Percentiles rank a stretch among this genome's conserved stretches.
Evolutionary conservation across 1,140 invertebrate genomes (phyloP).

Genomic region (Amyelois transitella): DNA sequence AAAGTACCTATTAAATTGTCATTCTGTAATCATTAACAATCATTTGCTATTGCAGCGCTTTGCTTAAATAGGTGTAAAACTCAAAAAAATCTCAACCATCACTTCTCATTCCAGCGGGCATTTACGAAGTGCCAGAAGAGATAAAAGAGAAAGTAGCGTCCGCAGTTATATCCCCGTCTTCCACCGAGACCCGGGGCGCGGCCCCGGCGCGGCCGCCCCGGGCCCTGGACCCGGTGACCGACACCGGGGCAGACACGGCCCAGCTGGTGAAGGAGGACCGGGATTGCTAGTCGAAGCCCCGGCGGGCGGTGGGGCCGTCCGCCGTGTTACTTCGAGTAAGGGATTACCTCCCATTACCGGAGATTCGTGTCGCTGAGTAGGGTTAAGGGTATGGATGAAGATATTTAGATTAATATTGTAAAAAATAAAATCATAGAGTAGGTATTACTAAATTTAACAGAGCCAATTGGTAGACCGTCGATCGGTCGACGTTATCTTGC

Average conservation of each 20-base stretch:
- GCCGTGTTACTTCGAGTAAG: background rate
- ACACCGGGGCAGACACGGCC: conserved; percentile 94
- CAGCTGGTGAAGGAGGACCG: conserved; percentile 90
- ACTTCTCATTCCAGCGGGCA: conserved; percentile 64
- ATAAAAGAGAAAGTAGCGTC: conserved; percentile 80
- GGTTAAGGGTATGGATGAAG: too few relatives aligned
- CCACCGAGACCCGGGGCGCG: conserved; percentile 65
- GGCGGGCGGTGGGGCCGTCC: background rate
- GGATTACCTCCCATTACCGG: background rate
- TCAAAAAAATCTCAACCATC: too few relatives aligned
- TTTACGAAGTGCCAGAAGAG: conserved; percentile 87
- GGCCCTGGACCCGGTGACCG: conserved; percentile 86
- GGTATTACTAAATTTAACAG: too few relatives aligned
- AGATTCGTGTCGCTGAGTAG: background rate
- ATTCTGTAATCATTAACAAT: too few relatives aligned
- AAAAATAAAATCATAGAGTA: too few relatives aligned
- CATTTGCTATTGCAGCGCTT: too few relatives aligned
- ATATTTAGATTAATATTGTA: too few relatives aligned
- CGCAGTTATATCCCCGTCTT: conserved; percentile 86
- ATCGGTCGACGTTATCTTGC: too few relatives aligned
- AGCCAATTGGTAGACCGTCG: too few relatives aligned
- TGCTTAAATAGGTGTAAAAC: too few relatives aligned
- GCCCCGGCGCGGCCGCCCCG: conserved; percentile 35
- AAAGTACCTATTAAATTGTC: too few relatives aligned
- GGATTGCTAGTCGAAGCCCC: conserved; percentile 47